A percentile compares a stretch with the other conserved stretches of the same genome.
phyloP scores from a whole-genome alignment of 2,113 vertebrate genomes.

The Halichoeres trimaculatus region DNA sequence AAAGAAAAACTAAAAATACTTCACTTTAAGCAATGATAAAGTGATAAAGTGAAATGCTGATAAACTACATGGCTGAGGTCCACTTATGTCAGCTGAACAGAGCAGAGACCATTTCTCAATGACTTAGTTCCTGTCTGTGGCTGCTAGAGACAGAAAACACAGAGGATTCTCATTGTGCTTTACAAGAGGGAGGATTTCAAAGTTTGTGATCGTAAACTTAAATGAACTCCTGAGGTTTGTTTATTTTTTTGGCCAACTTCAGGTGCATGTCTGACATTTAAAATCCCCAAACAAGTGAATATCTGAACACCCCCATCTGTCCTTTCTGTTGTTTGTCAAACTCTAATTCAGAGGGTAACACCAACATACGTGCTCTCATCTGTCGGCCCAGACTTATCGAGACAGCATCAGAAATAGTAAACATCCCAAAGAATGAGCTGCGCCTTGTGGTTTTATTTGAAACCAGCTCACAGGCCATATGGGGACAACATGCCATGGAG shows the following conservation, averaged over 20 bases:
- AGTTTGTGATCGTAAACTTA: not conserved
- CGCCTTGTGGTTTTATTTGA: constrained; percentile 15
- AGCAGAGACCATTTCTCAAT: constrained; percentile 1
- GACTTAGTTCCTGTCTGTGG: constrained; percentile 13
- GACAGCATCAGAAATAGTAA: constrained; percentile 36
- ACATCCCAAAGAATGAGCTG: constrained; percentile 27
- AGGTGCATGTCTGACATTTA: not conserved
- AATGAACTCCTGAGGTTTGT: not conserved
- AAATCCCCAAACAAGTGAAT: not conserved
- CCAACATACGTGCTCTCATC: constrained; percentile 21
- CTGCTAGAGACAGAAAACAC: not conserved
- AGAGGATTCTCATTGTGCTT: not conserved
- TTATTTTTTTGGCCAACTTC: constrained; percentile 1
- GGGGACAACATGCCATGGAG: not conserved
- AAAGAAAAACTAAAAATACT: too few relatives aligned
- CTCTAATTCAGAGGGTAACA: constrained; percentile 56
- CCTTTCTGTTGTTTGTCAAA: constrained; percentile 20
- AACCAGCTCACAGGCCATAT: constrained; percentile 1
- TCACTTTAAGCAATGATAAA: too few relatives aligned
- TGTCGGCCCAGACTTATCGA: constrained; percentile 18
- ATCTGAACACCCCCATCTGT: accelerated
- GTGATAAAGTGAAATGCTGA: too few relatives aligned
- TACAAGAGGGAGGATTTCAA: not conserved
- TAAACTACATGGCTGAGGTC: not conserved
- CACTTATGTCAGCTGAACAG: constrained; percentile 36